phyloP scores from a whole-genome alignment of 1,140 invertebrate genomes.

The Drosophila pandora region DNA sequence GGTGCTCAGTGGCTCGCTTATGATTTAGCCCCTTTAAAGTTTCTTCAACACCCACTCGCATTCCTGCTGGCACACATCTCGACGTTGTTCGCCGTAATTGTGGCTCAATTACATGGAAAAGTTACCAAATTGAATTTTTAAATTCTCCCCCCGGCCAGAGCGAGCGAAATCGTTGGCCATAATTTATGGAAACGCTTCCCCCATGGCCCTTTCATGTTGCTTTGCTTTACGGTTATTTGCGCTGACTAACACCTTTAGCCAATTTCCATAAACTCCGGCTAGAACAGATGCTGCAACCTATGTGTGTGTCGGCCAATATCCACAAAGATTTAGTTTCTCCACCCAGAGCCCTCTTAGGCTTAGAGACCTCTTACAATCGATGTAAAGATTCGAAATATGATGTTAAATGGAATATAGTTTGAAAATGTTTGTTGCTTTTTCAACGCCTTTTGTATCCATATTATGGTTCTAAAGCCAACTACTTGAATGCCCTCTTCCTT shows the following conservation, averaged over 20 bases:
- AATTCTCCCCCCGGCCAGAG: conserved; percentile 52
- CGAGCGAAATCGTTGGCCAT: conserved; percentile 51
- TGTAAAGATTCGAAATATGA: not conserved
- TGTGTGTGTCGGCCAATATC: conserved; percentile 11
- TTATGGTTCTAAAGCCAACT: not conserved
- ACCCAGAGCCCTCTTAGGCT: too few species aligned
- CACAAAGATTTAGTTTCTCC: conserved; percentile 2
- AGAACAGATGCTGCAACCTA: conserved; percentile 31
- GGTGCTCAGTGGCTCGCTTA: conserved; percentile 71
- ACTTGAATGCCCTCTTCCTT: not conserved
- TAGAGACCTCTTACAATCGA: not conserved
- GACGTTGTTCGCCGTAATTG: conserved; percentile 61
- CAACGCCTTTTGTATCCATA: not conserved
- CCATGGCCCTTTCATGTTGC: conserved; percentile 25
- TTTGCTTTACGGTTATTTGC: conserved; percentile 55
- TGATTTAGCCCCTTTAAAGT: conserved; percentile 77
- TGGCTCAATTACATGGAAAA: conserved; percentile 82
- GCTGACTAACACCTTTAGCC: conserved; percentile 55
- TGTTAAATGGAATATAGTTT: not conserved
- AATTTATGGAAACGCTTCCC: conserved; percentile 55
- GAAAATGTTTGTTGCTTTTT: not conserved
- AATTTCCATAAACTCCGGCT: conserved; percentile 36
- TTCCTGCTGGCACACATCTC: conserved; percentile 32
- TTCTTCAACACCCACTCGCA: conserved; percentile 2
- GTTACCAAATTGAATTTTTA: conserved; percentile 81